A percentile compares a stretch with the other conserved stretches of the same genome.
phyloP scores from a whole-genome alignment of 2,113 vertebrate species.

The Epinephelus lanceolatus region DNA sequence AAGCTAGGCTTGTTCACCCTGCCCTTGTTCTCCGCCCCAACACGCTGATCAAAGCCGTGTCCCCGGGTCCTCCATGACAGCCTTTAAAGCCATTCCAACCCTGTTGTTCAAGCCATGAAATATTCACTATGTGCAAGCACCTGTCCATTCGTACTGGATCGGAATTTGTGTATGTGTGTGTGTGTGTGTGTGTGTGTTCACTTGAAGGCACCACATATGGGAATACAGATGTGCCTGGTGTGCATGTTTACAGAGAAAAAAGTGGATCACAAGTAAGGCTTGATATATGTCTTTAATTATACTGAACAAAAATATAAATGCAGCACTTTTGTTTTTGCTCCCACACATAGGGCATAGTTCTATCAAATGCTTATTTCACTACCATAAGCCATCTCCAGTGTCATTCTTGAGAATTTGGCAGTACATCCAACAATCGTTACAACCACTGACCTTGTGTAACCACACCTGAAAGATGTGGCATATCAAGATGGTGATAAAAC shows the following conservation, averaged over 20 bases:
- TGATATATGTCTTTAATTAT: not conserved
- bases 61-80: constrained; percentile 50
- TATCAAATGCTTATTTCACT: no score
- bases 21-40: constrained; percentile 50
- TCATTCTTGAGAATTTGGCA: no score
- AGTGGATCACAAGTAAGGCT: constrained; percentile 17
- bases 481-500: no score
- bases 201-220: constrained; percentile 11
- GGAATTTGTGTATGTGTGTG: constrained; percentile 4
- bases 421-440: no score
- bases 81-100: constrained; percentile 61
- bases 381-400: no score
- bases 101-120: constrained; percentile 73
- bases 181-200: not conserved
- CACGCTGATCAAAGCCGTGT: constrained; percentile 71
- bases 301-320: no score
- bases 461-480: no score
- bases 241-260: not conserved
- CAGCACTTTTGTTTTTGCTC: no score
- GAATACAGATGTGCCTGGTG: constrained; percentile 3
- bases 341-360: no score
- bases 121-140: constrained; percentile 72
- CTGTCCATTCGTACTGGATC: constrained; percentile 42
- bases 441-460: no score
- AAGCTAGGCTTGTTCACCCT: constrained; percentile 72